Evolutionary conservation across 1,140 invertebrate species (phyloP), one percentile per base, ranked within the genome.

Genomic region (Dreissena rostriformis): DNA sequence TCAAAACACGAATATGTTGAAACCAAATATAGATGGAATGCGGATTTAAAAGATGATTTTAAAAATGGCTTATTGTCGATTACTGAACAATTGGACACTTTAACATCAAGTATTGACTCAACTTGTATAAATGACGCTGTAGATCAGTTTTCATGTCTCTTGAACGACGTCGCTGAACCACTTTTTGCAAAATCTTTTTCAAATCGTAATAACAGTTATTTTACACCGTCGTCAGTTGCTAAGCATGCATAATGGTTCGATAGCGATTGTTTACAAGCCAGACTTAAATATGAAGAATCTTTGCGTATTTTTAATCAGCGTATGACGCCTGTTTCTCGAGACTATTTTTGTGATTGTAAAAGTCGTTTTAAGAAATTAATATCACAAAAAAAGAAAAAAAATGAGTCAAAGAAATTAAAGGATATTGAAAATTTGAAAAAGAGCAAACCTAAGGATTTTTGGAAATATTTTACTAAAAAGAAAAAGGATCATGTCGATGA

Each of bases 381-480:
- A 14, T 14, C 12, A 57, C 53, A 19, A 57, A 57, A 57, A 57
- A 57, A 57, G 19, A 14, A 57, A 14, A 57, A 19, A 57, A 14
- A 19, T 19, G 19, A 57, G 19, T 57, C 19, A 19, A 57, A 57
- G 19, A 57, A 57, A 19, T 57, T 57, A 19, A 19, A 57, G 12
- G 19, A 57, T 57, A 14, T 57, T 14, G 53, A 57, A 57, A 57
- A 57, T 12, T 57, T 57, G 53, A 57, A 57, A 57, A 14, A 14
- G 12, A 57, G 53, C 19, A 57, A 57, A 57, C 66, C 66, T 15
- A 67, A 67, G 22, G 66, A 67, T 67, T 67, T 67, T 22, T 67
- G 66, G 66, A 67, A 67, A 67, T 67, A 15, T 28, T 67, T 67
- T 24, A 67, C 12, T 15, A 67, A 28, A 14, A 67, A 67, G 24